Evolutionary conservation across 2,797 vertebrate species (phyloP).

Genomic region (Gouania willdenowi): DNA sequence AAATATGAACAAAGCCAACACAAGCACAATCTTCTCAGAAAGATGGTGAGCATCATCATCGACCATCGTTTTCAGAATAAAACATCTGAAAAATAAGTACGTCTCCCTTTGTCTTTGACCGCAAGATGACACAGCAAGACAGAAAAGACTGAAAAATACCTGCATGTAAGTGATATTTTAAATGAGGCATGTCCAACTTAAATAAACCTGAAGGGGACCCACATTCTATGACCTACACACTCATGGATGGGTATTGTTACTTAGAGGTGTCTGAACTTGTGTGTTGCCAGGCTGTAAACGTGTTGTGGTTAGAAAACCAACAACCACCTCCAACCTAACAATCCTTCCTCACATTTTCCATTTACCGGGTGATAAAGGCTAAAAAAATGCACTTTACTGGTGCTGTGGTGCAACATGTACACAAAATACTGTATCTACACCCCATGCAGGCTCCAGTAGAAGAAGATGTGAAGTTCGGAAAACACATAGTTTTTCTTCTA

Average conservation of each 20-base stretch:
- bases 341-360: constrained; percentile 11
- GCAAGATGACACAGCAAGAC: constrained; percentile 4
- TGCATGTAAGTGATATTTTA: constrained; percentile 6
- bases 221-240: constrained; percentile 5
- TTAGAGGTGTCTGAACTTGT: constrained; percentile 51
- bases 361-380: constrained; percentile 31
- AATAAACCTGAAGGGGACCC: constrained; percentile 19
- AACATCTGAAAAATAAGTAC: too few species aligned
- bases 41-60: too few species aligned
- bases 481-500: too few species aligned
- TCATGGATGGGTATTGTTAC: constrained; percentile 16
- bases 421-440: too few species aligned
- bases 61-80: too few species aligned
- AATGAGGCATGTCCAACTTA: constrained; percentile 27
- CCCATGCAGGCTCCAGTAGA: too few species aligned
- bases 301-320: constrained; percentile 53
- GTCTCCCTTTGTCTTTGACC: constrained; percentile 11
- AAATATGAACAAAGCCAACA: too few species aligned
- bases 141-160: neutral
- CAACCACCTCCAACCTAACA: constrained; percentile 11
- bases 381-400: constrained; percentile 11
- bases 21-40: too few species aligned
- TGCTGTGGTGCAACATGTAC: constrained; percentile 6
- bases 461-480: too few species aligned
- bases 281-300: constrained; percentile 49